Conservation (phyloP, 2,797 vertebrate genomes). For the Salarias fasciatus region DNA sequence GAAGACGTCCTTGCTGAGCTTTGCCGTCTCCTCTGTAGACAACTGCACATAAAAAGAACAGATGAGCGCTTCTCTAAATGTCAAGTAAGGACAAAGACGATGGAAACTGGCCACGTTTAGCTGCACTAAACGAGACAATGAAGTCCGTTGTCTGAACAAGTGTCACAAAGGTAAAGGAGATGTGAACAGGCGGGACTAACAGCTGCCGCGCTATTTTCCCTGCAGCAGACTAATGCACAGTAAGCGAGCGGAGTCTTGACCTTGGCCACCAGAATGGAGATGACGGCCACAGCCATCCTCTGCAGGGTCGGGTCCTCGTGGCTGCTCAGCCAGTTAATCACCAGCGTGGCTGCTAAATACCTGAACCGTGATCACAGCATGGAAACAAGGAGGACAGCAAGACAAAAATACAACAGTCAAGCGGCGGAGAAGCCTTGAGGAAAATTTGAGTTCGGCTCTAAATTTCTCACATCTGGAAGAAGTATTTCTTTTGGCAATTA, state of each 20-base stretch:
- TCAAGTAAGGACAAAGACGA: constrained; percentile 21
- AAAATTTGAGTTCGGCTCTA: constrained; percentile 11
- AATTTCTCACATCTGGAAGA: constrained; percentile 37
- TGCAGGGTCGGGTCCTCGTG: constrained; percentile 92
- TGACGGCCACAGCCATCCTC: constrained; percentile 93
- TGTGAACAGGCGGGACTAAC: constrained; percentile 26
- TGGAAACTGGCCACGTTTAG: constrained; percentile 7
- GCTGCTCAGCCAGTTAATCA: constrained; percentile 93
- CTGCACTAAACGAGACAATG: constrained; percentile 22
- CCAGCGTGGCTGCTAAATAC: constrained; percentile 92
- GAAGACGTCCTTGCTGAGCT: constrained; percentile 89
- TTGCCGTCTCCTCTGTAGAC: constrained; percentile 71
- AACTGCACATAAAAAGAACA: constrained; percentile 58
- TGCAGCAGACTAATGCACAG: too few species aligned
- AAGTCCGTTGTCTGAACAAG: constrained; percentile 6
- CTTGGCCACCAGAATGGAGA: constrained; percentile 94
- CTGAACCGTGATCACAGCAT: constrained; percentile 71
- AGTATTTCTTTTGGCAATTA: constrained; percentile 45
- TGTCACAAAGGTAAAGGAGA: constrained; percentile 16
- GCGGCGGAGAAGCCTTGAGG: constrained; percentile 11
- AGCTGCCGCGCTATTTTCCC: constrained; percentile 31
- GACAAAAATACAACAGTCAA: constrained; percentile 35
- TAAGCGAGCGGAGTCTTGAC: constrained; percentile 73
- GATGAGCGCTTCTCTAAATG: constrained; percentile 18
- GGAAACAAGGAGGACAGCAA: constrained; percentile 19